Base-by-base conservation (phyloP, 2,797 vertebrate species). In the Pipistrellus pipistrellus region DNA sequence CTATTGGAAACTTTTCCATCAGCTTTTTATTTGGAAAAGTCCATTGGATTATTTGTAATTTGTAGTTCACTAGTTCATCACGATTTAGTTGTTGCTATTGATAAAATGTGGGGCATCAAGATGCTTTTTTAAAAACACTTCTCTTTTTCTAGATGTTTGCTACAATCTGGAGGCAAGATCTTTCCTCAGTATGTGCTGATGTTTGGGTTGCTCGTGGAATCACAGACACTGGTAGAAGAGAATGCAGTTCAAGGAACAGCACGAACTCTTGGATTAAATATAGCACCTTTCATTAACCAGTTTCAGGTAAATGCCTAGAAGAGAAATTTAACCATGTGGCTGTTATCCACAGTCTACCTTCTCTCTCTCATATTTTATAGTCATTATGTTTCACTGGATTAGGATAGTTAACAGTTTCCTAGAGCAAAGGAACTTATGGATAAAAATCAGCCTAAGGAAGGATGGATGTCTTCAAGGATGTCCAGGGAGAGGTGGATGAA, bases 211-310 rank as follows among this genome's bases (percentile, higher is more conserved):
- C 98, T 99, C 81, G 99, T 99, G 95, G 99, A 99, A 94, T 99
- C 99, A 0, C 98, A 99, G 88, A 99, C 98, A 1, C 96, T 99
- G 96, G 97, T 99, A 88, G 98, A 98, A 97, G 99, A 99, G 97
- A 99, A 98, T 11, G 99, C 99, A 2, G 99, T 99, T 90, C 99
- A 99, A 98, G 99, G 99, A 94, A 98, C 98, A 89, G 99, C 99
- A 90, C 98, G 99, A 15, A 99, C 99, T 1, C 98, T 99, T 81
- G 99, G 99, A 2, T 99, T 99, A 95, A 99, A 99, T 84, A 99
- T 99, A 38, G 99, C 99, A 30, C 99, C 99, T 68, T 99, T 99
- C 95, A 99, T 99, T 98, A 99, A 99, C 98, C 99, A 99, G 95
- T 99, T 99, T 98, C 99, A 99, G 96, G 99, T 99, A 98, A 90